Evolutionary conservation across 2,113 vertebrate genomes (phyloP).

Genomic region (Bubo bubo): DNA sequence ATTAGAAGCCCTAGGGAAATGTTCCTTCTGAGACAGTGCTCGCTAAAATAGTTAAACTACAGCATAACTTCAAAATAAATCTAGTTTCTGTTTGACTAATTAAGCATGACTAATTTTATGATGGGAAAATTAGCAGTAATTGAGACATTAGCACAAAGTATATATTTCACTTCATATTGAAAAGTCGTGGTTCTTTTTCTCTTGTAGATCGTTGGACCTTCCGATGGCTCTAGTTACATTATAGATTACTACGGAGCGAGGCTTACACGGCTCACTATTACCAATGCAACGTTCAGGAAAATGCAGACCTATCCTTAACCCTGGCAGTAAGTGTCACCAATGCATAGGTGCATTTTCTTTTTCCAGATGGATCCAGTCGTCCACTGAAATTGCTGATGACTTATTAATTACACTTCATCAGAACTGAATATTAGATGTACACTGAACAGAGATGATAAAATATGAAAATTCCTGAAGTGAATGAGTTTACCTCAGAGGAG

Average conservation of each 20-base stretch:
- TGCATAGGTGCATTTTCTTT: not conserved
- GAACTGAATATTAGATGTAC: not conserved
- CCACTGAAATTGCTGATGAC: not conserved
- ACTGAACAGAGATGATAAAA: not conserved
- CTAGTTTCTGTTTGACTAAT: conserved; percentile 68
- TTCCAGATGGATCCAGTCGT: not conserved
- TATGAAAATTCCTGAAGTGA: not conserved
- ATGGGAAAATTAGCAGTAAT: conserved; percentile 70
- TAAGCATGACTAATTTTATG: conserved; percentile 73
- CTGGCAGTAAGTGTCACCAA: conserved; percentile 37
- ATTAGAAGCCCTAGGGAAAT: conserved; percentile 57
- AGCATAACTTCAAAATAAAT: conserved; percentile 70
- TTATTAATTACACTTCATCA: not conserved
- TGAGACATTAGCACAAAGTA: conserved; percentile 62
- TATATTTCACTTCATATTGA: conserved; percentile 51
- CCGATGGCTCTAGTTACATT: conserved; percentile 95
- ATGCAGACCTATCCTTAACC: conserved; percentile 87
- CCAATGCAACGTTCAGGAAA: conserved; percentile 94
- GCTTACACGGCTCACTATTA: conserved; percentile 88
- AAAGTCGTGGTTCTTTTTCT: conserved; percentile 41
- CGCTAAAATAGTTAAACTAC: conserved; percentile 57
- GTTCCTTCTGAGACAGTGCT: conserved; percentile 33
- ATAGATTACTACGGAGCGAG: conserved; percentile 97
- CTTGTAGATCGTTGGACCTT: conserved; percentile 92
- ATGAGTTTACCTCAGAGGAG: not conserved